These are phyloP conservation scores for Otus sunia DNA, from an alignment of 2,113 vertebrate genomes.

Conservation along the genomic window DNA sequence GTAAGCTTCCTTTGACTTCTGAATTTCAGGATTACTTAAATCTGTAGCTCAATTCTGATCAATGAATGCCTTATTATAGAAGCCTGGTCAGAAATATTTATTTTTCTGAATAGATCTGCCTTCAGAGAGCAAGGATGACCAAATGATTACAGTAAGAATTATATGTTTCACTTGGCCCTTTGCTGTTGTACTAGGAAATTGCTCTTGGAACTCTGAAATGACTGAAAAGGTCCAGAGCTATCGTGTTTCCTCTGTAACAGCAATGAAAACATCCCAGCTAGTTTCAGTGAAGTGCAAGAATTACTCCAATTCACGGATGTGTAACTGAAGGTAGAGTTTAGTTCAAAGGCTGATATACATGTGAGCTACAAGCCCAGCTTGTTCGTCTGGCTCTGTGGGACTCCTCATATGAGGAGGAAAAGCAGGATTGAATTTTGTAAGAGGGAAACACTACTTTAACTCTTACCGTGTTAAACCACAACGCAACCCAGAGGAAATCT, in stretches of 20 bases:
- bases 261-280: background rate
- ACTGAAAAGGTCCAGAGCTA: background rate
- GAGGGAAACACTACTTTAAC: background rate
- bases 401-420: background rate
- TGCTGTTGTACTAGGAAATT: background rate
- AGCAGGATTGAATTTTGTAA: background rate
- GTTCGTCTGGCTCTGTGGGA: slow-evolving; percentile 1
- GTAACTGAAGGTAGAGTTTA: background rate
- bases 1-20: background rate
- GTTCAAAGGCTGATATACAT: background rate
- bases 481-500: background rate
- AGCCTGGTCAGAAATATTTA: background rate
- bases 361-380: background rate
- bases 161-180: background rate
- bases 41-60: background rate
- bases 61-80: background rate
- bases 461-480: background rate
- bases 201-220: background rate
- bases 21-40: background rate
- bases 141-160: background rate
- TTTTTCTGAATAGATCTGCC: background rate
- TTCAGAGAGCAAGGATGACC: background rate
- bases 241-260: background rate
- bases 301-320: background rate
- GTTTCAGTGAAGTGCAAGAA: background rate